These are phyloP conservation scores for Psophia crepitans DNA, from an alignment of 2,113 vertebrate genomes.

Conservation along the genomic window DNA sequence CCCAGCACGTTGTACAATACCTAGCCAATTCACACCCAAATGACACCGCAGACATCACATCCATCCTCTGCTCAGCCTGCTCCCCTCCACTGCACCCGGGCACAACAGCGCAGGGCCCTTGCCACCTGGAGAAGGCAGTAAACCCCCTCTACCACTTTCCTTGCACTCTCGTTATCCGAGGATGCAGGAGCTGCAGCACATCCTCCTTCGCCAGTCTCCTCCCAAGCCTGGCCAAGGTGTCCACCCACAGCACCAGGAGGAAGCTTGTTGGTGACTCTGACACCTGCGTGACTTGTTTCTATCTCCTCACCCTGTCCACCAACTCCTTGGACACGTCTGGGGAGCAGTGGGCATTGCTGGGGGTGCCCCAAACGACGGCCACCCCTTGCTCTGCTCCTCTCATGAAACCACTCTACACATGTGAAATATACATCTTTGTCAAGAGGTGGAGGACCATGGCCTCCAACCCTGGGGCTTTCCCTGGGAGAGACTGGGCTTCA, in stretches of 20 bases:
- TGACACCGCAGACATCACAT: fast-evolving
- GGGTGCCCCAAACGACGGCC: not conserved
- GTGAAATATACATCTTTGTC: not conserved
- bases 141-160: not conserved
- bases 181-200: not conserved
- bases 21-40: not conserved
- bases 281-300: not conserved
- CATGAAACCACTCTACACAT: not conserved
- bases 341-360: not conserved
- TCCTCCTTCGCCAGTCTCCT: not conserved
- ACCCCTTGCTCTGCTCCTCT: not conserved
- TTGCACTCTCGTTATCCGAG: not conserved
- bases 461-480: not conserved
- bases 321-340: not conserved
- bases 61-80: not conserved
- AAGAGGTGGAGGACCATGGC: not conserved
- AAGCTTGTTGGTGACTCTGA: not conserved
- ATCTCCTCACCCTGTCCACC: not conserved
- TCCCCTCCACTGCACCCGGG: not conserved
- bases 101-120: fast-evolving
- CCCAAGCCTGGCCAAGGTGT: not conserved
- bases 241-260: not conserved
- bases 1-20: not conserved
- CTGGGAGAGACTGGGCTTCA: not conserved
- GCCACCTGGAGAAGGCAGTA: not conserved